Conservation (phyloP, 1,140 invertebrate genomes). For the Bombus confusus region DNA sequence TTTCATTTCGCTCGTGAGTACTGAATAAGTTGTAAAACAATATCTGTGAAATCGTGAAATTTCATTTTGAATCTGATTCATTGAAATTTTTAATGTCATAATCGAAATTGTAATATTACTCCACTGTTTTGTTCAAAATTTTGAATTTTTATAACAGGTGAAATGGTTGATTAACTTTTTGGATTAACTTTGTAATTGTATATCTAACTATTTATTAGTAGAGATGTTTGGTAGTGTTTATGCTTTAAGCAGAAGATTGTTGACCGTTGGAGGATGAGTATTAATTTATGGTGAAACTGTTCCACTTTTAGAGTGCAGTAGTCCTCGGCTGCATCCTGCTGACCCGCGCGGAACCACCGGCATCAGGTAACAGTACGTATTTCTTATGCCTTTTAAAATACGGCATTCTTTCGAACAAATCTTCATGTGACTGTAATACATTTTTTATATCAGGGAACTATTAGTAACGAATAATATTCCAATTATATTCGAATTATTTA, state of each 20-base stretch:
- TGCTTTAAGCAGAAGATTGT: not conserved
- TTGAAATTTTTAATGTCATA: not conserved
- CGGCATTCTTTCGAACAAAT: too few species aligned
- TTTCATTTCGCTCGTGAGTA: slow-evolving; percentile 50
- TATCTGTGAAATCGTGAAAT: not conserved
- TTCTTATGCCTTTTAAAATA: not conserved
- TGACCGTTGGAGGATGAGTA: not conserved
- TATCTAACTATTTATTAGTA: not conserved
- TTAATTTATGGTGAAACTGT: slow-evolving; percentile 23
- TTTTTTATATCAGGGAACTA: not conserved
- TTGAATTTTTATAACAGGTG: not conserved
- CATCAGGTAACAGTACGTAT: slow-evolving; percentile 65
- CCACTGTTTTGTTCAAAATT: not conserved
- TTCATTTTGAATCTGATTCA: not conserved
- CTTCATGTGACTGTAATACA: not conserved
- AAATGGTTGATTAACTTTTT: not conserved
- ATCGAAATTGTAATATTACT: not conserved
- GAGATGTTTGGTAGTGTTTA: not conserved
- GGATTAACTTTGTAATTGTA: not conserved
- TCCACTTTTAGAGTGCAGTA: slow-evolving; percentile 64
- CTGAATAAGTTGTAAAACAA: not conserved
- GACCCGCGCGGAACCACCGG: slow-evolving; percentile 50
- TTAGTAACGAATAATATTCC: not conserved
- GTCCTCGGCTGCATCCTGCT: slow-evolving; percentile 59
- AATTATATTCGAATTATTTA: not conserved